Evolutionary conservation across 2,797 vertebrate genomes (phyloP).

Genomic region (Alosa sapidissima): DNA sequence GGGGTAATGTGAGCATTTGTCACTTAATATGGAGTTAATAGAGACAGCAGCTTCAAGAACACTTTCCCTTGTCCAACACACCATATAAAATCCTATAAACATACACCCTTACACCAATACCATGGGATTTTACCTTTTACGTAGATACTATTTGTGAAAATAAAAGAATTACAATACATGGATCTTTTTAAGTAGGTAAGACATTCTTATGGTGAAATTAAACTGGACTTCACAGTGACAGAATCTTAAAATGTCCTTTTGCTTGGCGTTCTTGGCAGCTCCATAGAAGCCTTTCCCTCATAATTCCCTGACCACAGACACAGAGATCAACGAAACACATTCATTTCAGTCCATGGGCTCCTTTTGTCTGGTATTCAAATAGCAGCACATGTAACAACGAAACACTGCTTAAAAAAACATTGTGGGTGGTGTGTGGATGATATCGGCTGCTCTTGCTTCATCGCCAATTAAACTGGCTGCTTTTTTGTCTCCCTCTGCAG

Average conservation of each 20-base stretch:
- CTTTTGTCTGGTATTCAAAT: not conserved
- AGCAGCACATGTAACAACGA: conserved; percentile 20
- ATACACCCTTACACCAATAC: not conserved
- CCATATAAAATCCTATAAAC: conserved; percentile 14
- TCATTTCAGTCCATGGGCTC: not conserved
- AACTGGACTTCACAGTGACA: conserved; percentile 10
- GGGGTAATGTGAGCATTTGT: not conserved
- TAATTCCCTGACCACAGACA: not conserved
- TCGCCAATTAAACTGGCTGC: not conserved
- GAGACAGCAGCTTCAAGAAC: not conserved
- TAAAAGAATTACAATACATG: not conserved
- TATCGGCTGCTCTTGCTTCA: not conserved
- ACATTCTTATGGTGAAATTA: conserved; percentile 19
- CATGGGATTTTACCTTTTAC: not conserved
- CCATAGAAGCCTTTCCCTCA: conserved; percentile 5
- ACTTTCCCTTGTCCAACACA: conserved; percentile 18
- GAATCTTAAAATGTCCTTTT: not conserved
- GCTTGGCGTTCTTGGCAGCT: not conserved
- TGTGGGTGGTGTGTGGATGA: not conserved
- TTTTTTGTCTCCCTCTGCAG: conserved; percentile 1
- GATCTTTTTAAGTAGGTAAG: conserved; percentile 8
- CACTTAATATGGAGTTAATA: not conserved
- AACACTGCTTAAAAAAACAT: not conserved
- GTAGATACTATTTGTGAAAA: not conserved
- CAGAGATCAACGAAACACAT: not conserved